Evolutionary conservation across 2,113 vertebrate genomes (phyloP), one percentile per base, ranked within the genome.

Genomic region (Urocitellus parryii): DNA sequence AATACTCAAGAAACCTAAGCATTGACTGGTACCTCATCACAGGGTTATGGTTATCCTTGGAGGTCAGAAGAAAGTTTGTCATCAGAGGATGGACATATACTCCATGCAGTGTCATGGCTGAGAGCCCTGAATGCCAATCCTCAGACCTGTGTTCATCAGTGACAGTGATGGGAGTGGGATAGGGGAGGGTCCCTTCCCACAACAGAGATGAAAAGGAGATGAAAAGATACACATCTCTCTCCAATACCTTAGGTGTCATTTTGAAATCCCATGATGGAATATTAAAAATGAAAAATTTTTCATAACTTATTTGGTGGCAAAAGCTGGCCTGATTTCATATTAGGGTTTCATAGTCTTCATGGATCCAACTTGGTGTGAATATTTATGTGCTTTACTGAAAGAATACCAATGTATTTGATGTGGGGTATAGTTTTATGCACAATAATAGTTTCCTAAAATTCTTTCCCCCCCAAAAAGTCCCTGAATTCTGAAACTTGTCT

Each of bases 401-500:
- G 65, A 56, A 42, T 51, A 61, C 58, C 29, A 48, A 61, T 61
- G n/a, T 53, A 32, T 58, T 81, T 94, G 39, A n/a, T 42, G 70
- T 5, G 12, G 67, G 12, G 24, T n/a, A 51, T 7, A 37, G 37
- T 17, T 58, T 12, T 27, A 78, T 17, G 9, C 4, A 34, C 29
- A 73, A 17, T 34, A 34, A 32, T 63, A 32, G 17, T 22, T 92
- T 68, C 42, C 25, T 79, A 48, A 51, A 79, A 42, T 12, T 10
- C 0, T 32, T n/a, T 32, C 16, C 5, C 5, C 39, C 8, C 8
- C 1, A n/a, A 73, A 73, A 17, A 39, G 25, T 2, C 32, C n/a
- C 39, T 48, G 7, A 94, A 89, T 89, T 91, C n/a, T 81, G 82
- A 86, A 72, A 90, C 70, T 22, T 78, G 34, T 56, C 65, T 53